phyloP scores from a whole-genome alignment of 1,140 invertebrate genomes.

The Papilio helenus region DNA sequence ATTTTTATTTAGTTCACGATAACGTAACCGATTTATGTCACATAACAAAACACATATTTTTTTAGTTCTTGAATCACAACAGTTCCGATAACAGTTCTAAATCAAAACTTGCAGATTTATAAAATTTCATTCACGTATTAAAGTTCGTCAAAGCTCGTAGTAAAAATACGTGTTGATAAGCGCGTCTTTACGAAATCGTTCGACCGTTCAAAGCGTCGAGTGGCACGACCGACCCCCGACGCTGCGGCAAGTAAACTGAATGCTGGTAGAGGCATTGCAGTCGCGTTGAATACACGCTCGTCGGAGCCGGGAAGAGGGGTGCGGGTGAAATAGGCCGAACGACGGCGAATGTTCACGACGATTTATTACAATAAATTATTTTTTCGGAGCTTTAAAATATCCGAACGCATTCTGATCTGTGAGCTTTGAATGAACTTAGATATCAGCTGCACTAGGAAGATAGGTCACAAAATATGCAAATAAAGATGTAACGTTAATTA shows the following conservation, averaged over 20 bases:
- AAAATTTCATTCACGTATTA: constrained; percentile 31
- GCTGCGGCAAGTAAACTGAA: constrained; percentile 77
- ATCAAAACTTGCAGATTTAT: constrained; percentile 38
- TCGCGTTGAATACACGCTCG: constrained; percentile 73
- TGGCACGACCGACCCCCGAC: constrained; percentile 74
- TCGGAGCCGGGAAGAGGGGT: constrained; percentile 55
- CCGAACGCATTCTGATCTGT: constrained; percentile 60
- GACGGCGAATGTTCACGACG: constrained; percentile 79
- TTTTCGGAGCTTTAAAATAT: constrained; percentile 77
- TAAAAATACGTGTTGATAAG: constrained; percentile 68
- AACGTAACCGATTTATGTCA: constrained; percentile 22
- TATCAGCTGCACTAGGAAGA: constrained; percentile 56
- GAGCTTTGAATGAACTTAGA: constrained; percentile 66
- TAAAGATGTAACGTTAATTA: background rate
- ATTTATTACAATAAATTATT: constrained; percentile 82
- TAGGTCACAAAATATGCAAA: background rate
- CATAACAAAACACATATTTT: constrained; percentile 29
- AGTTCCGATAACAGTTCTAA: constrained; percentile 25
- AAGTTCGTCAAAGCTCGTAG: constrained; percentile 55
- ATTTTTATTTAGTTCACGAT: constrained; percentile 54
- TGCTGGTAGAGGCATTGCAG: constrained; percentile 75
- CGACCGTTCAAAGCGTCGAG: constrained; percentile 67
- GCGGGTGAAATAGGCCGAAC: constrained; percentile 70
- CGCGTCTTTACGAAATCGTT: constrained; percentile 73
- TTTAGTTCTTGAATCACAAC: constrained; percentile 21